Conservation (phyloP, 2,888 invertebrate species). For the Scaptomyza reducta region DNA sequence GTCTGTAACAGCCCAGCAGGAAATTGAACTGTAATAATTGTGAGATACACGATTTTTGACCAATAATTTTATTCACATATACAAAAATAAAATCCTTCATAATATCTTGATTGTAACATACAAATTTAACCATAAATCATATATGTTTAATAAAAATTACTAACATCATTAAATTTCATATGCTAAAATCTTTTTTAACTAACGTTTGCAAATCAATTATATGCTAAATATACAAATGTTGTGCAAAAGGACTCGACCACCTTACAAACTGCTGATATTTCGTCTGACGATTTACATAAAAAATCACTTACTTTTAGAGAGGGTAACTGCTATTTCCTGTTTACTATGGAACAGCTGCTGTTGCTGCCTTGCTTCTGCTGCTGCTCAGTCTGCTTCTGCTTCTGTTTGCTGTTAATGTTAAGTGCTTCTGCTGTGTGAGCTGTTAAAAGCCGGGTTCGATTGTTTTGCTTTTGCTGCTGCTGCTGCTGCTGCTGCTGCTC, state of each 20-base stretch:
- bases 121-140: no score
- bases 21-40: conserved; percentile 22
- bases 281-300: conserved; percentile 10
- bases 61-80: no score
- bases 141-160: background rate
- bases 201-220: no score
- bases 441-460: conserved; percentile 55
- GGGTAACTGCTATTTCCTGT: conserved; percentile 59
- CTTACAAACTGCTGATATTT: conserved; percentile 15
- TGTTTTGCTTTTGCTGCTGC: conserved; percentile 18
- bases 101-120: no score
- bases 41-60: no score
- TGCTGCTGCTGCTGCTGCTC: conserved; percentile 28
- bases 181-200: no score
- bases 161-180: background rate
- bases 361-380: conserved; percentile 18
- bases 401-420: conserved; percentile 56
- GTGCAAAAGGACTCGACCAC: background rate
- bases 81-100: no score
- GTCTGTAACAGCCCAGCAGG: conserved; percentile 40
- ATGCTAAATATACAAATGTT: no score
- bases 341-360: conserved; percentile 58
- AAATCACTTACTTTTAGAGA: conserved; percentile 30
- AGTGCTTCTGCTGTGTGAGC: conserved; percentile 35
- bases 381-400: conserved; percentile 20